Base-by-base conservation (phyloP, 1,140 invertebrate species). In the Dendrolimus punctatus region DNA sequence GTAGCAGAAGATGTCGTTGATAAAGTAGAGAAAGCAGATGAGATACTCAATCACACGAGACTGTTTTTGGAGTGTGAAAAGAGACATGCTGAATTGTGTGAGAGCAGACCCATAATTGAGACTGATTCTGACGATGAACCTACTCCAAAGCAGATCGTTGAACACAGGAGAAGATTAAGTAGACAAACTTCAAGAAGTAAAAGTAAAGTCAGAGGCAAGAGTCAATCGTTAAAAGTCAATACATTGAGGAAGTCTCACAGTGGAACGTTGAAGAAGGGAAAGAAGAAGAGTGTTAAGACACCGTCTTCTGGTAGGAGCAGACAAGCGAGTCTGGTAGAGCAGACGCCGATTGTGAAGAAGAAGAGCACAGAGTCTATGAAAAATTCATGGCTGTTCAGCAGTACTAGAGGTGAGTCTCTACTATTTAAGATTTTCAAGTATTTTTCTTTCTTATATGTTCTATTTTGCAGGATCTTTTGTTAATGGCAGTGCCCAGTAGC, bases 321-420 rank as follows among this genome's bases (percentile, higher is more conserved):
- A 42, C 79, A 85, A 53, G 64, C 82, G 0, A 85, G 82, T 37
- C 71, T 84, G 5, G 79, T 76, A 5, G 82, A 85, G 38, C 66
- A 76, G 6, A 80, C 68, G 39, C 80, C 80, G 0, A 58, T 82
- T 40, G 55, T 70, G 3, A 79, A 80, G 43, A 84, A 85, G 62
- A 81, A 81, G 55, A 66, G 60, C 51, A 69, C 74, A 5, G 73
- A 79, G 39, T 57, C 75, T 1, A 53, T 58, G 36, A 87, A 83
- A 40, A 81, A 79, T 43, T 82, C 85, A 45, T 88, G 86, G 86
- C 72, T 85, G 46, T 88, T 88, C 64, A 85, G 83, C 52, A 67
- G 62, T 46, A 76, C 78, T 5, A 80, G 57, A 77, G 76, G 76
- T 77, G 55, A 69, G 68, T 65, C 49, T 49, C 39, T 59, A n/a